Base-by-base conservation (phyloP, 2,888 invertebrate species). In the Hirtodrosophila histrioides region DNA sequence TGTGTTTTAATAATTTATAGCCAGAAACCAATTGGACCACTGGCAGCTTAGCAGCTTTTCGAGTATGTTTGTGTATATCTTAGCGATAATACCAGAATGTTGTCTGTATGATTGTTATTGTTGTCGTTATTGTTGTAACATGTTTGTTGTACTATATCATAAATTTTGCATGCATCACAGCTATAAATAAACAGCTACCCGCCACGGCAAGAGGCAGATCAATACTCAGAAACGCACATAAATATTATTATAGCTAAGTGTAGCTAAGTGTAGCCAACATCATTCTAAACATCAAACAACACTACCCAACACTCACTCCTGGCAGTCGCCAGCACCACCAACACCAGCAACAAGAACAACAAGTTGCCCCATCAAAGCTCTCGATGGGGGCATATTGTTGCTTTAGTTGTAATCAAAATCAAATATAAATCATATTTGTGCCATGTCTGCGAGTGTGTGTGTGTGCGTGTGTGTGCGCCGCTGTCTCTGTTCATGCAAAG, bases 101-200 rank as follows among this genome's bases (percentile, higher is more conserved):
- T 68, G 37, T 61, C 33, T 53, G 55, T 55, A 51, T 53, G 48
- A 31, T 45, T 68, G 33, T 55, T 70, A 31, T 67, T 60, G 43
- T 46, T 71, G 55, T 66, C 46, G 55, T 46, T 69, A 66, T 48
- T 63, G 64, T 63, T 68, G 74, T 84, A 45, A 17, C 69, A 73
- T 78, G 64, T 58, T 63, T 85, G 66, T 73, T 82, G 86, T 86
- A 31, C 31, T 9, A 31, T 69, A 86, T 86, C 76, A 86, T 82
- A 88, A 78, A 82, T 82, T 88, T 70, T 82, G 82, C 82, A 82
- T 82, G 82, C 88, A 75, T 57, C 66, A 69, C 73, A 82, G 86
- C 86, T 82, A 88, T 88, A 82, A 82, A 82, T 88, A 82, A 82
- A 50, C 77, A 65, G 44, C 53, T 36, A 45, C 12, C 33, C 39